Evolutionary conservation across 2,113 vertebrate species (phyloP).

Genomic region (Ptyas mucosa): DNA sequence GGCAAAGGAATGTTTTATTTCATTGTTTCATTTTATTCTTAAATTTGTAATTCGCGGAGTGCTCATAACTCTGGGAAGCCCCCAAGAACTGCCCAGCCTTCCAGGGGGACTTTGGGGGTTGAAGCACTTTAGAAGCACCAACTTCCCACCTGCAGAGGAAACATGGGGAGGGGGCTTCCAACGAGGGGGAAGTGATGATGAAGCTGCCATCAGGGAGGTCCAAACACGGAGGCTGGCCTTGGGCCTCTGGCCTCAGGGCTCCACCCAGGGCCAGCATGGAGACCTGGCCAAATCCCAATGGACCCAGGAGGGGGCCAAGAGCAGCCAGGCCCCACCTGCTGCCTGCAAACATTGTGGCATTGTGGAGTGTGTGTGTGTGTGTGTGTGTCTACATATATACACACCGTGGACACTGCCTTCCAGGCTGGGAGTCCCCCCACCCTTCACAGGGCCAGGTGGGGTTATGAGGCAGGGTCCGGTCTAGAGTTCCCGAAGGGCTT

Average conservation of each 20-base stretch:
- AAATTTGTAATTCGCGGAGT: not conserved
- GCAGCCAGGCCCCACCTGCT: not conserved
- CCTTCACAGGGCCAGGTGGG: not conserved
- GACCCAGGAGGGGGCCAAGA: too few relatives aligned
- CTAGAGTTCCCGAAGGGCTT: not conserved
- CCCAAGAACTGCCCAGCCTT: fast-evolving
- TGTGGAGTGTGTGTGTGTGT: too few relatives aligned
- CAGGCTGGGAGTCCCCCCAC: not conserved
- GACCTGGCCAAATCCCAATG: not conserved
- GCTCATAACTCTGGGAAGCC: not conserved
- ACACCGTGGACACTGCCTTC: not conserved
- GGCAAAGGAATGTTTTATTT: not conserved
- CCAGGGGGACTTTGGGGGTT: too few relatives aligned
- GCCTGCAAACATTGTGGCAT: not conserved
- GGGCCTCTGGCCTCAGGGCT: too few relatives aligned
- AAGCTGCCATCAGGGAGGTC: not conserved
- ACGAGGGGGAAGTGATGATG: not conserved
- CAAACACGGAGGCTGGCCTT: not conserved
- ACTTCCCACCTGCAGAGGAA: not conserved
- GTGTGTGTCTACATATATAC: not conserved
- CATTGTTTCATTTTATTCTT: not conserved
- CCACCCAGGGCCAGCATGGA: not conserved
- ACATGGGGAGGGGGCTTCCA: not conserved
- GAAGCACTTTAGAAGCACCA: not conserved
- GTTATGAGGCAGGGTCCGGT: not conserved